Conservation (phyloP, 2,888 invertebrate genomes). For the Mycalesis mineus region DNA sequence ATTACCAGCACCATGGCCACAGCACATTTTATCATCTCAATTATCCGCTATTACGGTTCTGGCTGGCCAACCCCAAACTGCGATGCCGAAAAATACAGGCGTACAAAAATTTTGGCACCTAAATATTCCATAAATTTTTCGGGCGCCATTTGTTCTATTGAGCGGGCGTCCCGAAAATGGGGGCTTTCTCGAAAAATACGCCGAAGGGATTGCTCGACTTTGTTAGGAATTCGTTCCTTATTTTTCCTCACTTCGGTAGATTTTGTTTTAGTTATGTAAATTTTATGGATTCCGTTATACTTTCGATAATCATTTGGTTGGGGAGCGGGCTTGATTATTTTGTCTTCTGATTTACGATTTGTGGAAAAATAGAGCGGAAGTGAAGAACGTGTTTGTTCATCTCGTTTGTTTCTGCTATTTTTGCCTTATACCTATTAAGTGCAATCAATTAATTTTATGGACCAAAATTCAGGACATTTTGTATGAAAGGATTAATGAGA, state of each 20-base stretch:
- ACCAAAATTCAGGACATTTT: too few species aligned
- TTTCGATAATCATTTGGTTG: background rate
- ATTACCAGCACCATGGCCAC: background rate
- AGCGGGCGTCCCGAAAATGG: conserved; percentile 39
- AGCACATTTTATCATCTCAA: background rate
- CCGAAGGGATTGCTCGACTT: conserved; percentile 28
- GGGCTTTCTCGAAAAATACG: conserved; percentile 47
- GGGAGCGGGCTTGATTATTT: background rate
- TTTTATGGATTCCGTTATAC: conserved; percentile 24
- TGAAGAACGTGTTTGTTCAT: background rate
- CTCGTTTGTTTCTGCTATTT: background rate
- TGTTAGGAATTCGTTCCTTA: conserved; percentile 15
- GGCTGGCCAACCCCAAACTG: background rate
- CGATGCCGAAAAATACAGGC: conserved; percentile 33
- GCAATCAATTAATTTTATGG: too few species aligned
- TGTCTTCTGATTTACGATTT: background rate
- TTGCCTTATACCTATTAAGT: too few species aligned
- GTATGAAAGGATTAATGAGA: too few species aligned
- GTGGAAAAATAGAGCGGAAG: background rate
- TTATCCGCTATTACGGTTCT: background rate
- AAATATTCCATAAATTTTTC: conserved; percentile 59
- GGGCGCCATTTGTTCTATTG: conserved; percentile 67
- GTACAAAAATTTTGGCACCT: conserved; percentile 38
- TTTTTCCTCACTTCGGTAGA: conserved; percentile 15
- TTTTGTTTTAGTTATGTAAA: conserved; percentile 27